These are phyloP conservation scores for Nixonia krombeini DNA, from an alignment of 1,140 invertebrate genomes.

Conservation along the genomic window DNA sequence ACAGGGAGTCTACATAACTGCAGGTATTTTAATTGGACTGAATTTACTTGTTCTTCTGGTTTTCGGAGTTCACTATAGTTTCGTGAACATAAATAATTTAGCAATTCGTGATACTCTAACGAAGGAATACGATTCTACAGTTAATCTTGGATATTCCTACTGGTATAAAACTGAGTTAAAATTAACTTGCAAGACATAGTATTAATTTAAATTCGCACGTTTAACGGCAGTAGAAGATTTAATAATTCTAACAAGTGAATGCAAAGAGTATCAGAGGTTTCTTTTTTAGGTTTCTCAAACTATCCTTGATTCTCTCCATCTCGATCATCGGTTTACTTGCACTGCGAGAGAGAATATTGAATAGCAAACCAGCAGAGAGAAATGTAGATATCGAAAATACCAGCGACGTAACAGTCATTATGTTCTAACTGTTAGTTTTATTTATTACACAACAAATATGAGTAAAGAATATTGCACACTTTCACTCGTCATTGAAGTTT, in stretches of 20 bases:
- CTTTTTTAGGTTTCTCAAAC: slow-evolving; percentile 35
- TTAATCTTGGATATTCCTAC: slow-evolving; percentile 37
- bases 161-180: no score
- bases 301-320: slow-evolving; percentile 14
- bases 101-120: slow-evolving; percentile 45
- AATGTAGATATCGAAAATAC: slow-evolving; percentile 33
- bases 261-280: not conserved
- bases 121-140: slow-evolving; percentile 26
- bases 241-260: no score
- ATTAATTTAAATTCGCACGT: slow-evolving; percentile 2
- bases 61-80: slow-evolving; percentile 31
- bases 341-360: slow-evolving; percentile 20
- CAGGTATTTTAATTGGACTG: slow-evolving; percentile 19
- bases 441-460: no score
- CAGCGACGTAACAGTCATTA: slow-evolving; percentile 25
- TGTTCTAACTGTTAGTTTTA: slow-evolving; percentile 14
- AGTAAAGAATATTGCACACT: no score
- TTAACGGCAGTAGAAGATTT: not conserved
- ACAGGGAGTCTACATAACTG: slow-evolving; percentile 19
- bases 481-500: no score
- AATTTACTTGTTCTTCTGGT: slow-evolving; percentile 34
- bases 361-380: slow-evolving; percentile 26
- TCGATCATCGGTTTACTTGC: slow-evolving; percentile 15
- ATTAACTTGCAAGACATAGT: no score
- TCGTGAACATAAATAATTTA: slow-evolving; percentile 30